A percentile compares a stretch with the other conserved stretches of the same genome.
These are phyloP conservation scores for Spisula subtruncata DNA, from an alignment of 2,888 invertebrate species.

Conservation along the genomic window DNA sequence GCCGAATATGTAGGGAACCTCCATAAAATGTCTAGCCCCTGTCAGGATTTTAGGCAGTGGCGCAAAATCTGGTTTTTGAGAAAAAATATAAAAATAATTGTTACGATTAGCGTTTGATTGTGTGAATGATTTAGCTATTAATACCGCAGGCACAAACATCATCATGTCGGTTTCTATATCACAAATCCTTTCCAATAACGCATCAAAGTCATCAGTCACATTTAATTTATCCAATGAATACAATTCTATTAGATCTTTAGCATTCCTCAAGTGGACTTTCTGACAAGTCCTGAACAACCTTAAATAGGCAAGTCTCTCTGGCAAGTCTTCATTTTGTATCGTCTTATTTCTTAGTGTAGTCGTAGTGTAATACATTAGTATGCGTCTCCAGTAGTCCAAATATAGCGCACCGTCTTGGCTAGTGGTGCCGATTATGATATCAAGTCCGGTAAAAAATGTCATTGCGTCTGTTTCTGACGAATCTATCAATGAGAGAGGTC, in stretches of 20 bases:
- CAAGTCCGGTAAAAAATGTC: constrained; percentile 43
- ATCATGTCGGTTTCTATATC: background rate
- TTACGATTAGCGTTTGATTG: too few species aligned
- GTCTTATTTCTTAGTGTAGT: too few species aligned
- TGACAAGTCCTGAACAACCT: background rate
- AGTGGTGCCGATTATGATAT: constrained; percentile 66
- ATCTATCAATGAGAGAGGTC: constrained; percentile 94
- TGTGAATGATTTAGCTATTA: too few species aligned
- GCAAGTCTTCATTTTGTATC: too few species aligned
- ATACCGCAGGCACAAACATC: background rate
- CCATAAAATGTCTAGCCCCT: constrained; percentile 84
- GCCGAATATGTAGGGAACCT: constrained; percentile 85
- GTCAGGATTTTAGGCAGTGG: constrained; percentile 81
- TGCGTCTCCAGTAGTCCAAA: background rate
- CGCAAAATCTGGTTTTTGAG: constrained; percentile 56
- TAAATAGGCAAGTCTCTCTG: background rate
- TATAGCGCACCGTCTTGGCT: constrained; percentile 57
- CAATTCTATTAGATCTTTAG: background rate
- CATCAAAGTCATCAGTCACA: background rate
- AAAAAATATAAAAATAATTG: constrained; percentile 34
- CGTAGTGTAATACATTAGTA: background rate
- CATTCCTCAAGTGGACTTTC: background rate
- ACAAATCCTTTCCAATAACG: background rate
- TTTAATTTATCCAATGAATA: background rate
- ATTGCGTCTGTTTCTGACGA: constrained; percentile 93